Evolutionary conservation across 1,140 invertebrate genomes (phyloP).

Genomic region (Zaprionus tsacasi): DNA sequence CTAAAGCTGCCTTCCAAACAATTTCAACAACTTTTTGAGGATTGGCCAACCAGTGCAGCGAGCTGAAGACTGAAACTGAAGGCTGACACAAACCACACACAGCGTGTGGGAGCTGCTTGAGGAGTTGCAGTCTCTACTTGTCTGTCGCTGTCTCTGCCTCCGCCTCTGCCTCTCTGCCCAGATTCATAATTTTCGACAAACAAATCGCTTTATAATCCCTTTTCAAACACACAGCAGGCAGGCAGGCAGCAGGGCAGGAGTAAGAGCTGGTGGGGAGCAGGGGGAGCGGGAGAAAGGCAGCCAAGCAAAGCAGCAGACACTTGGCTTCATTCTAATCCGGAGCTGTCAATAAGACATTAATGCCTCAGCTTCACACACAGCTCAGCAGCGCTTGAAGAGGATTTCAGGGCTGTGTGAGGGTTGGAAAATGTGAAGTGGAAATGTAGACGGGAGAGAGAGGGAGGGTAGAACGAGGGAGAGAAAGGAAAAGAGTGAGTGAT

Average conservation of each 20-base stretch:
- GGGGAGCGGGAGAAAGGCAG: not conserved
- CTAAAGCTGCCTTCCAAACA: constrained; percentile 28
- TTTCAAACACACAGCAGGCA: constrained; percentile 70
- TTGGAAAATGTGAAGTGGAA: constrained; percentile 18
- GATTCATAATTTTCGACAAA: constrained; percentile 81
- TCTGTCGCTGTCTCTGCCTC: constrained; percentile 21
- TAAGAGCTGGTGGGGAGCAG: not conserved
- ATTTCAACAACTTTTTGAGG: constrained; percentile 38
- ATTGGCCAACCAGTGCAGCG: constrained; percentile 2
- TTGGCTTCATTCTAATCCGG: constrained; percentile 74
- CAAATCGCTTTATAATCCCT: constrained; percentile 82
- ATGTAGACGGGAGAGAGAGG: not conserved
- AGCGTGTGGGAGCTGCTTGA: constrained; percentile 72
- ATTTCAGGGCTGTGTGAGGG: constrained; percentile 24
- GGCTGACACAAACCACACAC: constrained; percentile 56
- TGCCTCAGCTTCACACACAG: constrained; percentile 51
- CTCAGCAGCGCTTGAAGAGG: constrained; percentile 33
- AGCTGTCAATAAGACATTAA: constrained; percentile 82
- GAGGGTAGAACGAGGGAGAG: not conserved
- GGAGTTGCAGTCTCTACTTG: not conserved
- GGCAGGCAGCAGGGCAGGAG: not conserved
- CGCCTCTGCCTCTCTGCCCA: constrained; percentile 54
- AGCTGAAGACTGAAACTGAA: not conserved
- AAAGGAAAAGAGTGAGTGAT: not conserved
- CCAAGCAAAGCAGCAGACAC: constrained; percentile 36